Evolutionary conservation across 1,140 invertebrate species (phyloP).

Genomic region (Nomia melanderi): DNA sequence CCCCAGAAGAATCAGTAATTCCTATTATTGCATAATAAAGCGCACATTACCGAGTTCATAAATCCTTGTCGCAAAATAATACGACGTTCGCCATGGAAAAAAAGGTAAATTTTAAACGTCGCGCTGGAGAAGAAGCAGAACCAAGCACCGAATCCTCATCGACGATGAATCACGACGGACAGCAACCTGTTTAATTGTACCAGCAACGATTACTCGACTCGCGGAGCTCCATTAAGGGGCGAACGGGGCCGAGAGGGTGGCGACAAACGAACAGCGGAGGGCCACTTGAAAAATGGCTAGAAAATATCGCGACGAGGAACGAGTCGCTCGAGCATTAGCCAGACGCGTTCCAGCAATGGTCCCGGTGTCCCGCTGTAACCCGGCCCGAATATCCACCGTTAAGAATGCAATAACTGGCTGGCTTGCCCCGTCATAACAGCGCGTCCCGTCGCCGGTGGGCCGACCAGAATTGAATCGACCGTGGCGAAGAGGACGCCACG

Average conservation of each 20-base stretch:
- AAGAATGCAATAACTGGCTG: slow-evolving; percentile 49
- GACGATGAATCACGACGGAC: not conserved
- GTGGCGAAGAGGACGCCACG: not conserved
- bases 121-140: no score
- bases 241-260: not conserved
- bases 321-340: not conserved
- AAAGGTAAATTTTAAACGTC: no score
- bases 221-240: not conserved
- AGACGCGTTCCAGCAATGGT: slow-evolving; percentile 18
- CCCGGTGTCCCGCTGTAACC: slow-evolving; percentile 3
- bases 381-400: slow-evolving; percentile 44
- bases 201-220: not conserved
- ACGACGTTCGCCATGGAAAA: no score
- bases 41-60: no score
- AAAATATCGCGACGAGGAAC: not conserved
- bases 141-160: no score
- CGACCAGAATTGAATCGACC: slow-evolving; percentile 32
- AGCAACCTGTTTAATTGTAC: not conserved
- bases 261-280: no score
- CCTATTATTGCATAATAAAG: no score
- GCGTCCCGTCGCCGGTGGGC: slow-evolving; percentile 1
- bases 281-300: not conserved
- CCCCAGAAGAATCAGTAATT: no score
- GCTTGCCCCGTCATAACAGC: slow-evolving; percentile 41
- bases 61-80: no score